Percentiles rank a stretch among this genome's conserved stretches.
phyloP scores from a whole-genome alignment of 2,888 invertebrate species.

The Eretmocerus hayati region DNA sequence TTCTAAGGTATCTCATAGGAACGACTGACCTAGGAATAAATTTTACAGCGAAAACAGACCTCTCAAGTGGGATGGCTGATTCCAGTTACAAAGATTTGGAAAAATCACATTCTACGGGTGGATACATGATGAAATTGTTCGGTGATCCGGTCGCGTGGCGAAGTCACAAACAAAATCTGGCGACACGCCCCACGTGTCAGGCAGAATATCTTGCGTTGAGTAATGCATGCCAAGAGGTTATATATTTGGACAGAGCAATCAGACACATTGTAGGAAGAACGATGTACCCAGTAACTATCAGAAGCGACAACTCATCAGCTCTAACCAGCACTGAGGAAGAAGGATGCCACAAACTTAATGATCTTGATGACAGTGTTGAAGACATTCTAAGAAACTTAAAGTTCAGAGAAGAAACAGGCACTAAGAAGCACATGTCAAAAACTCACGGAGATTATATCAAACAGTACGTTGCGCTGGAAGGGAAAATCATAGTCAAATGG shows the following conservation, averaged over 20 bases:
- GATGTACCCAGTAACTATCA: slow-evolving; percentile 18
- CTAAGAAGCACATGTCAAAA: slow-evolving; percentile 21
- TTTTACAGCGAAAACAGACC: not conserved
- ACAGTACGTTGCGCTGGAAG: slow-evolving; percentile 22
- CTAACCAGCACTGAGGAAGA: slow-evolving; percentile 18
- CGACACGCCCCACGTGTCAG: slow-evolving; percentile 15
- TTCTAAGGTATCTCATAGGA: not conserved
- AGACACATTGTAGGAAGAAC: slow-evolving; percentile 12
- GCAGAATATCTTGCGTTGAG: slow-evolving; percentile 1
- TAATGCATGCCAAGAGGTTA: not conserved
- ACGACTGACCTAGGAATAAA: not conserved
- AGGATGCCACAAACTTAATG: slow-evolving; percentile 20
- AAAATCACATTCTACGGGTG: slow-evolving; percentile 8
- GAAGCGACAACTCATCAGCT: slow-evolving; percentile 14
- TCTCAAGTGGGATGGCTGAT: not conserved
- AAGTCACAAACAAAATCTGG: slow-evolving; percentile 11
- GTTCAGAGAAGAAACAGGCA: slow-evolving; percentile 20
- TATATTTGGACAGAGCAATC: slow-evolving; percentile 13
- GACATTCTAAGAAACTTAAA: slow-evolving; percentile 11
- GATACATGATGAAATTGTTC: slow-evolving; percentile 1
- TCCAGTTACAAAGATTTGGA: slow-evolving; percentile 6
- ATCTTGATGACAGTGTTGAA: slow-evolving; percentile 14
- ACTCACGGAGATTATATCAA: slow-evolving; percentile 24
- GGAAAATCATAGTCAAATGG: slow-evolving; percentile 23
- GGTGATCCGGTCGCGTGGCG: no score